Evolutionary conservation across 2,113 vertebrate genomes (phyloP).

Genomic region (Propithecus coquereli): DNA sequence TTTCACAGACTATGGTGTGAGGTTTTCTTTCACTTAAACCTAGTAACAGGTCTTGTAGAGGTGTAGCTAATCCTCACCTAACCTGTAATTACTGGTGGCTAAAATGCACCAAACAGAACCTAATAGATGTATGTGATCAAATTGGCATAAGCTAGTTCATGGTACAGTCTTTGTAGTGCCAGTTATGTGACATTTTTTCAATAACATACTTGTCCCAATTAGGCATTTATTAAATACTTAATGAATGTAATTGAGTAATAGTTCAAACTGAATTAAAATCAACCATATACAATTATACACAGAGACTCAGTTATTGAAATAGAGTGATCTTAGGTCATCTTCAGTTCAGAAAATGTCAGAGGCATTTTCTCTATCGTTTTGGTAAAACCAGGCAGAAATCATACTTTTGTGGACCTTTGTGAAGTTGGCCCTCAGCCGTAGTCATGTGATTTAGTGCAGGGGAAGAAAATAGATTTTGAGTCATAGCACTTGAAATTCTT

Average conservation of each 20-base stretch:
- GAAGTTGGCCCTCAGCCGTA: not conserved
- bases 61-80: not conserved
- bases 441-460: not conserved
- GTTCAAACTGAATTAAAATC: constrained; percentile 42
- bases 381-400: not conserved
- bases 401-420: not conserved
- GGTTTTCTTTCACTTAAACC: not conserved
- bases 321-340: not conserved
- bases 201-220: not conserved
- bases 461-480: not conserved
- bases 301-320: not conserved
- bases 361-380: not conserved
- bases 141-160: not conserved
- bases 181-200: not conserved
- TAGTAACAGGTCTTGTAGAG: not conserved
- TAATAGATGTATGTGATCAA: not conserved
- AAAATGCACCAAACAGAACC: not conserved
- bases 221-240: constrained; percentile 17
- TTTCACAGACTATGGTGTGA: not conserved
- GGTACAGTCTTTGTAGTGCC: not conserved
- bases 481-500: not conserved
- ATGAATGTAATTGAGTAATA: not conserved
- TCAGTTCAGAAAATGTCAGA: not conserved
- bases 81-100: not conserved
- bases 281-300: not conserved